These are phyloP conservation scores for Dicyrtoma fusca DNA, from an alignment of 2,888 invertebrate genomes.

Conservation along the genomic window DNA sequence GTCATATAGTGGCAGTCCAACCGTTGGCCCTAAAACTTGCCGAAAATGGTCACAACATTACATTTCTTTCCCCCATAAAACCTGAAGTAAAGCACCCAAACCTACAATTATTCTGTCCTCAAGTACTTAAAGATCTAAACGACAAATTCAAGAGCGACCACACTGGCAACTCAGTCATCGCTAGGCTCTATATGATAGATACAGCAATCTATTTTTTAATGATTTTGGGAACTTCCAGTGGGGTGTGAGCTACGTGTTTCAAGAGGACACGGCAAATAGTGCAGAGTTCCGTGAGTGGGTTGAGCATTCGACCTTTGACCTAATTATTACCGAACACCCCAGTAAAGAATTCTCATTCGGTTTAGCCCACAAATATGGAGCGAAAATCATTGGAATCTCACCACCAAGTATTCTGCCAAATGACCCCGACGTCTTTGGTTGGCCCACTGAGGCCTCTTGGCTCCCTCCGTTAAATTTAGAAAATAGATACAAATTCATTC, in stretches of 20 bases:
- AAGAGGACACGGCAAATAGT: not conserved
- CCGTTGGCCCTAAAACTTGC: slow-evolving; percentile 12
- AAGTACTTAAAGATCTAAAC: not conserved
- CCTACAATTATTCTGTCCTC: slow-evolving; percentile 3
- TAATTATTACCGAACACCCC: slow-evolving; percentile 1
- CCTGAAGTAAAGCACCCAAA: slow-evolving; percentile 3
- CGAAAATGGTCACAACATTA: slow-evolving; percentile 5
- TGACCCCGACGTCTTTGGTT: slow-evolving; percentile 42
- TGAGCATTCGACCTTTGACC: not conserved
- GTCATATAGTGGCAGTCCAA: slow-evolving; percentile 2
- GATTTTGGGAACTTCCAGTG: no score
- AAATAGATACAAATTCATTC: not conserved
- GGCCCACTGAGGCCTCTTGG: slow-evolving; percentile 36
- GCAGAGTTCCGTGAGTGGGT: not conserved
- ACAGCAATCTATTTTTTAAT: no score
- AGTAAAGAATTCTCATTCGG: not conserved
- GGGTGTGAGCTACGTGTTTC: no score
- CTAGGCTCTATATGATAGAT: no score
- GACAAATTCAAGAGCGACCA: no score
- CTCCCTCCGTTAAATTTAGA: slow-evolving; percentile 35
- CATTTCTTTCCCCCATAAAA: no score
- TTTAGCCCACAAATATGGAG: not conserved
- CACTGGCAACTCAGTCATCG: no score
- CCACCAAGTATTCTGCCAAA: not conserved
- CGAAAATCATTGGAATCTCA: not conserved